Evolutionary conservation across 2,888 invertebrate species (phyloP).

Genomic region (Ramazzottius varieornatus): DNA sequence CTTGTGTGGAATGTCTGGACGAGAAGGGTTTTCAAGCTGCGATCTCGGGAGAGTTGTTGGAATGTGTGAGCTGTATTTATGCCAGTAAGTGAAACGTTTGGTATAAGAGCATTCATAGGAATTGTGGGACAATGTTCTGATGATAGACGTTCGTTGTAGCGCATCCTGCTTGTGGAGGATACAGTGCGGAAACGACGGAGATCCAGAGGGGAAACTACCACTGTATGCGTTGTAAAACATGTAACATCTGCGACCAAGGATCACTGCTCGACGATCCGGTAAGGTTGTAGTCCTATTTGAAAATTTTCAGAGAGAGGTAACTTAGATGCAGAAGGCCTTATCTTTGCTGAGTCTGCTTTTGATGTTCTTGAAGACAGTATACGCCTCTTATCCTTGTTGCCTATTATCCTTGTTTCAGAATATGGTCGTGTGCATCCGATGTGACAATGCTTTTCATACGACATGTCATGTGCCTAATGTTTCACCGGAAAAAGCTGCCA

Average conservation of each 20-base stretch:
- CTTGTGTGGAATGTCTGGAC: not conserved
- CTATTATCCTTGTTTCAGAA: not conserved
- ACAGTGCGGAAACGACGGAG: not conserved
- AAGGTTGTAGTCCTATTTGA: too few relatives aligned
- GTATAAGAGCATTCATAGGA: too few relatives aligned
- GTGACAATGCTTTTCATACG: not conserved
- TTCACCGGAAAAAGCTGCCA: not conserved
- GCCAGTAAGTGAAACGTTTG: not conserved
- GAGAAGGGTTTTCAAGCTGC: not conserved
- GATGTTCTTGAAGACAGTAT: too few relatives aligned
- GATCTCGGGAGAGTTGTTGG: not conserved
- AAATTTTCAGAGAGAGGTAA: too few relatives aligned
- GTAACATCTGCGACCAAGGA: not conserved
- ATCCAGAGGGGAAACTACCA: not conserved
- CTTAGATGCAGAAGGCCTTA: too few relatives aligned
- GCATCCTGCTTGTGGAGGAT: not conserved
- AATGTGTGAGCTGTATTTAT: not conserved
- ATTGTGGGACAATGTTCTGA: too few relatives aligned
- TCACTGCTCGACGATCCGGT: not conserved
- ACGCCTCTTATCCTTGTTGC: too few relatives aligned
- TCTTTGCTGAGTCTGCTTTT: too few relatives aligned
- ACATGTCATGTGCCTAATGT: not conserved
- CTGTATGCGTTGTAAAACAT: not conserved
- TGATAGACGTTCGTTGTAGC: not conserved
- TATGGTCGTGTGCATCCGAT: not conserved